A percentile compares a stretch with the other conserved stretches of the same genome.
phyloP scores from a whole-genome alignment of 37 sponge, comb jelly and placozoan genomes.

The Aphrocallistes beatrix region DNA sequence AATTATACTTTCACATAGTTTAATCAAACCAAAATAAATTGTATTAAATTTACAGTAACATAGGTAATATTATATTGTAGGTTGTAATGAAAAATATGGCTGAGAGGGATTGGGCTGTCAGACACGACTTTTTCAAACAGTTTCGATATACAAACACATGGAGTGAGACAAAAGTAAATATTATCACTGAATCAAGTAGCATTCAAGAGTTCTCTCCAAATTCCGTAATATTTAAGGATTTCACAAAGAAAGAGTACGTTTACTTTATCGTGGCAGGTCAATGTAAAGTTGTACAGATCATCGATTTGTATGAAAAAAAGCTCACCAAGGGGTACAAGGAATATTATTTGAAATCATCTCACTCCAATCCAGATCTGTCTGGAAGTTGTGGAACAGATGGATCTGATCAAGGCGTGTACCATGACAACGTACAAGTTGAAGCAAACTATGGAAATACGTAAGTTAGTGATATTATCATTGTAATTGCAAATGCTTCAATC shows the following conservation, averaged over 20 bases:
- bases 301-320: slow-evolving; percentile 22
- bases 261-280: slow-evolving; percentile 39
- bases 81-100: slow-evolving; percentile 27
- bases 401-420: neutral
- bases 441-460: neutral
- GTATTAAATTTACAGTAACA: no score
- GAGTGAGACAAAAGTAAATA: slow-evolving; percentile 1
- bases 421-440: neutral
- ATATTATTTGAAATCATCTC: neutral
- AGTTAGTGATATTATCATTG: no score
- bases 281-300: slow-evolving; percentile 42
- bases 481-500: no score
- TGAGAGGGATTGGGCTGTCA: slow-evolving; percentile 36
- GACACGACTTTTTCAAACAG: slow-evolving; percentile 22
- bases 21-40: no score
- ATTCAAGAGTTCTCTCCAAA: slow-evolving; percentile 31
- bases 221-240: slow-evolving; percentile 45
- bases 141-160: slow-evolving; percentile 32
- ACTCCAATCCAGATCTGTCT: neutral
- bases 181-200: slow-evolving; percentile 35
- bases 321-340: neutral
- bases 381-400: neutral
- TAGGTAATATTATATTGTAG: neutral
- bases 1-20: no score
- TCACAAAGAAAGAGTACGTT: slow-evolving; percentile 29